A percentile compares a stretch with the other conserved stretches of the same genome.
phyloP scores from a whole-genome alignment of 1,140 invertebrate species.

The Rhopalosiphum padi region DNA sequence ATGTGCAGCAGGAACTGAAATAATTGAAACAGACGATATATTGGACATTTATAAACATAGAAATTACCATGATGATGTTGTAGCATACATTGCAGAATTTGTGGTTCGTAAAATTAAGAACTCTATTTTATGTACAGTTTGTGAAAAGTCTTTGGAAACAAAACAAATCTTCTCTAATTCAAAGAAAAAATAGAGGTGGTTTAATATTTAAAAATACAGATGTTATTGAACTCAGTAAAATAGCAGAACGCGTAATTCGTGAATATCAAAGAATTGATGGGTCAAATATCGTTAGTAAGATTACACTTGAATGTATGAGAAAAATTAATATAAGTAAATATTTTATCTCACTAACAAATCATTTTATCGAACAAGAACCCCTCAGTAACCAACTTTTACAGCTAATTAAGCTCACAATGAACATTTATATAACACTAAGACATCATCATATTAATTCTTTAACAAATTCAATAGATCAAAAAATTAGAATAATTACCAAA shows the following conservation, averaged over 20 bases:
- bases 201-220: too few relatives aligned
- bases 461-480: background rate
- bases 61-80: background rate
- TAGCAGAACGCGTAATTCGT: background rate
- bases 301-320: background rate
- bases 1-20: background rate
- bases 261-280: background rate
- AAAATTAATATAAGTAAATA: background rate
- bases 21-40: background rate
- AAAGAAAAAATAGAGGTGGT: too few relatives aligned
- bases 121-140: too few relatives aligned
- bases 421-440: background rate
- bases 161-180: too few relatives aligned
- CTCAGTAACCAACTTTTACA: background rate
- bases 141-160: too few relatives aligned
- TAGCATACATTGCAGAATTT: background rate
- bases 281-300: background rate
- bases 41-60: background rate
- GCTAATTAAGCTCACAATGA: background rate
- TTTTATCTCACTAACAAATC: background rate
- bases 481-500: background rate
- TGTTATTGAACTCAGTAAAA: background rate
- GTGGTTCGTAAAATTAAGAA: too few relatives aligned
- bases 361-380: background rate
- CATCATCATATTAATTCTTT: background rate